A percentile compares a stretch with the other conserved stretches of the same genome.
Evolutionary conservation across 2,797 vertebrate genomes (phyloP).

Genomic region (Antennarius maculatus): DNA sequence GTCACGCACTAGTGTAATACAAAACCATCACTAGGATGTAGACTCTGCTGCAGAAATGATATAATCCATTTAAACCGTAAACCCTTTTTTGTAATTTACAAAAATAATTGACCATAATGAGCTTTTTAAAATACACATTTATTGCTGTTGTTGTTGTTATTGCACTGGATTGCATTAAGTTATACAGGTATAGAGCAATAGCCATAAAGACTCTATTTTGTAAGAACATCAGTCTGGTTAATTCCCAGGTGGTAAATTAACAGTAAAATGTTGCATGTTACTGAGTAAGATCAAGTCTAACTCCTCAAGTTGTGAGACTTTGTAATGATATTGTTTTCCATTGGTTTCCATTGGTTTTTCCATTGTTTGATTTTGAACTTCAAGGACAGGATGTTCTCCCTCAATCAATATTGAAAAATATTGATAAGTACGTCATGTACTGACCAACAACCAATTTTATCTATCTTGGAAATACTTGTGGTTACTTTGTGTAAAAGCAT

Average conservation of each 20-base stretch:
- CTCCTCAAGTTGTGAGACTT: background rate
- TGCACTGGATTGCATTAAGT: slow-evolving; percentile 31
- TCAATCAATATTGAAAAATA: slow-evolving; percentile 43
- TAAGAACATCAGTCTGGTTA: slow-evolving; percentile 8
- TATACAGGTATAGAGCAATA: slow-evolving; percentile 40
- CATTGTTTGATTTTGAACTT: slow-evolving; percentile 20
- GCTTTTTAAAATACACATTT: slow-evolving; percentile 20
- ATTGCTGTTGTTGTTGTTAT: slow-evolving; percentile 1
- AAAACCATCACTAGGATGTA: background rate
- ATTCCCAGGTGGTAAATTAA: slow-evolving; percentile 23
- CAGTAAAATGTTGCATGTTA: slow-evolving; percentile 36
- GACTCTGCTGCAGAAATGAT: background rate
- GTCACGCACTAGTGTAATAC: too few relatives aligned
- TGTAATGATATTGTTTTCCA: slow-evolving; percentile 1
- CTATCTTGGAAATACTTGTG: too few relatives aligned
- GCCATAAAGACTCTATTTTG: slow-evolving; percentile 34
- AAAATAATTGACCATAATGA: slow-evolving; percentile 14
- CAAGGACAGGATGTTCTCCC: slow-evolving; percentile 53
- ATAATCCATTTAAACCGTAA: background rate
- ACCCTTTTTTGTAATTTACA: slow-evolving; percentile 3
- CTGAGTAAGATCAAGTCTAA: slow-evolving; percentile 3
- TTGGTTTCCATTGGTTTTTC: slow-evolving; percentile 12
- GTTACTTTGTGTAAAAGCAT: too few relatives aligned
- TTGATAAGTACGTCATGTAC: too few relatives aligned
- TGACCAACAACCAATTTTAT: too few relatives aligned